Evolutionary conservation across 2,113 vertebrate genomes (phyloP).

Genomic region (Rattus rattus): DNA sequence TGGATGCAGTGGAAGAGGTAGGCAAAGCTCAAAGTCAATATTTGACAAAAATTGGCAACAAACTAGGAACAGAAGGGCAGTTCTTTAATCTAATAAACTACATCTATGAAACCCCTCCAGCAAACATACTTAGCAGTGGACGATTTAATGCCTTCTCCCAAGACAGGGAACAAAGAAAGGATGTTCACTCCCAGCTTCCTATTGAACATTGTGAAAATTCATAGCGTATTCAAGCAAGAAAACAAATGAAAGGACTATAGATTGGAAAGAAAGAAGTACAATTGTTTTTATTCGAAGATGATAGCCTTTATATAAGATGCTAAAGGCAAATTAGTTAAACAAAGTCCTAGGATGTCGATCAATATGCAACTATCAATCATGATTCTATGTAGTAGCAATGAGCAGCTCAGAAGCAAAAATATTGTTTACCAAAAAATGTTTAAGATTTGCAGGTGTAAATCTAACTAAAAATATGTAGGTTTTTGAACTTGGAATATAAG

Average conservation of each 20-base stretch:
- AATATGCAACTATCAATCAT: neutral
- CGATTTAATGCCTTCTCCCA: neutral
- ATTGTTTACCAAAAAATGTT: neutral
- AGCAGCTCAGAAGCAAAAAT: neutral
- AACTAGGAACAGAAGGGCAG: neutral
- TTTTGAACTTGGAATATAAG: neutral
- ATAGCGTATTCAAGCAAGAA: neutral
- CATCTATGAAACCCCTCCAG: neutral
- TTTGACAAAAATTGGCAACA: neutral
- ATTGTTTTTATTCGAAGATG: neutral
- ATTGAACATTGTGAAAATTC: neutral
- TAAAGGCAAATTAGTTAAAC: neutral
- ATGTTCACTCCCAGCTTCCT: neutral
- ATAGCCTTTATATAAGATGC: neutral
- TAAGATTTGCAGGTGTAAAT: neutral
- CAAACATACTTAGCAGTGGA: neutral
- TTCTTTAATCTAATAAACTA: constrained; percentile 9
- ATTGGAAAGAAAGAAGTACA: neutral
- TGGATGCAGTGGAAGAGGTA: neutral
- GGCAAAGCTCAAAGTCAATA: constrained; percentile 21
- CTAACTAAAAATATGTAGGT: neutral
- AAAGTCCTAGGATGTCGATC: neutral
- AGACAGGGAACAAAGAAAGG: neutral
- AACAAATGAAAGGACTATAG: constrained; percentile 3
- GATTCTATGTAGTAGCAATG: neutral